Conservation (phyloP, 2,797 vertebrate genomes). For the Pipistrellus pipistrellus region DNA sequence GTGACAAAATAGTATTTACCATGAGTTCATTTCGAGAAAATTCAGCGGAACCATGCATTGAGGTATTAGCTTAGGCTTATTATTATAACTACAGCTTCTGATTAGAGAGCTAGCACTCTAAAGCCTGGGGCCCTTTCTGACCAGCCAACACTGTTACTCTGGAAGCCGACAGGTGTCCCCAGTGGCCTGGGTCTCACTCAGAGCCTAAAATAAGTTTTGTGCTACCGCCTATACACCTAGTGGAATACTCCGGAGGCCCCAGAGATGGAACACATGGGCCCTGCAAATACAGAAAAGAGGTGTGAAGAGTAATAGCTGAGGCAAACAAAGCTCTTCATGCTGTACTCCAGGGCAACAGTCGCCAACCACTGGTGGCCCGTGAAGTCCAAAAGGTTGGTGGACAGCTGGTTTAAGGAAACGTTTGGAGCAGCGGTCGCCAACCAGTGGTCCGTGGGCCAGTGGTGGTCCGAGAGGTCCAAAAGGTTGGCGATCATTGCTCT, state of each 20-base stretch:
- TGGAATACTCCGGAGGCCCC: neutral
- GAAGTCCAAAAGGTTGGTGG: no score
- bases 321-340: neutral
- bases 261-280: neutral
- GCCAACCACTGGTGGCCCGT: no score
- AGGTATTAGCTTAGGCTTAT: neutral
- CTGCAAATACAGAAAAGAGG: neutral
- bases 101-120: neutral
- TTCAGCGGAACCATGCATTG: neutral
- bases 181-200: neutral
- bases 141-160: neutral
- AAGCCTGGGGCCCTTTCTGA: neutral
- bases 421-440: no score
- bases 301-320: neutral
- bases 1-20: neutral
- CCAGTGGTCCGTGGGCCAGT: no score
- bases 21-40: slow-evolving; percentile 13
- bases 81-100: neutral
- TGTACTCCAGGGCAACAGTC: neutral
- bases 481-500: neutral
- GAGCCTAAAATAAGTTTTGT: neutral
- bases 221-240: neutral
- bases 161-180: neutral
- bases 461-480: no score
- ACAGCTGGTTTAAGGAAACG: no score